phyloP scores from a whole-genome alignment of 2,113 vertebrate species.

The Ciconia maguari region DNA sequence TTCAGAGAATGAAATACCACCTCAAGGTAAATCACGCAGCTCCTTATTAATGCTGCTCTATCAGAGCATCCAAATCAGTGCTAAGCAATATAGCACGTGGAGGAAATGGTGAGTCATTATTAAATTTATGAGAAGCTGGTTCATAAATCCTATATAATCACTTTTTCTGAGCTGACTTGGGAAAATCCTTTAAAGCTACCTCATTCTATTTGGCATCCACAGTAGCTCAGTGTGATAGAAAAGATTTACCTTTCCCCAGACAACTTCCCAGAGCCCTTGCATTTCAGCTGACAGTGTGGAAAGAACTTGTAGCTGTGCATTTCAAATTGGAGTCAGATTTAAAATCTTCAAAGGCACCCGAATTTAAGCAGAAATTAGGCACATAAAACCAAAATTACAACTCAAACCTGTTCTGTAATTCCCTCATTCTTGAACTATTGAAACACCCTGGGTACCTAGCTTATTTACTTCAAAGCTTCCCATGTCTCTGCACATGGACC shows the following conservation, averaged over 20 bases:
- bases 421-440: slow-evolving; percentile 1
- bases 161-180: slow-evolving; percentile 59
- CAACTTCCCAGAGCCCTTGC: slow-evolving; percentile 22
- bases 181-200: slow-evolving; percentile 59
- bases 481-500: not conserved
- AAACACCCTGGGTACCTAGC: not conserved
- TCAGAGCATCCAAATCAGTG: slow-evolving; percentile 11
- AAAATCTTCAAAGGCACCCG: not conserved
- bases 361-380: slow-evolving; percentile 30
- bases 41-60: slow-evolving; percentile 17
- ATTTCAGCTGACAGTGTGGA: slow-evolving; percentile 6
- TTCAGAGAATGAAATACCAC: slow-evolving; percentile 15
- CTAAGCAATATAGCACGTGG: slow-evolving; percentile 42
- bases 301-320: not conserved
- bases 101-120: slow-evolving; percentile 48
- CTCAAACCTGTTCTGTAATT: not conserved
- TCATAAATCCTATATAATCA: slow-evolving; percentile 62
- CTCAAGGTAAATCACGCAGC: not conserved
- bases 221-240: slow-evolving; percentile 45
- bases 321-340: slow-evolving; percentile 38
- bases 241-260: slow-evolving; percentile 57
- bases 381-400: slow-evolving; percentile 46
- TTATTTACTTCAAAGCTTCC: slow-evolving; percentile 13
- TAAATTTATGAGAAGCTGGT: slow-evolving; percentile 50
- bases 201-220: slow-evolving; percentile 48